Evolutionary conservation across 2,113 vertebrate species (phyloP).

Genomic region (Bubo scandiacus): DNA sequence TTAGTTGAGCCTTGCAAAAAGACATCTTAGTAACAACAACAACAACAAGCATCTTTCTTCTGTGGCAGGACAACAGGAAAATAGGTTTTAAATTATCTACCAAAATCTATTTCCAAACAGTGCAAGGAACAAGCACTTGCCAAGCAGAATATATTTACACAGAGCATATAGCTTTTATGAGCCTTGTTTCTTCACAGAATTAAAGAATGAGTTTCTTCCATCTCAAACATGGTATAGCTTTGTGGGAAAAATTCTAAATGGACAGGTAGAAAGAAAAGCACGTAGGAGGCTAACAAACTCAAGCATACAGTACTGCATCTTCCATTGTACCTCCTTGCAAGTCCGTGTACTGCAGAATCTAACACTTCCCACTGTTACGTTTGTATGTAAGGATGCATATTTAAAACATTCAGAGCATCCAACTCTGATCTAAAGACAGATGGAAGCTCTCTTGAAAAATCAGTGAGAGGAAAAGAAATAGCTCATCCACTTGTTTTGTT

Average conservation of each 20-base stretch:
- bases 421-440: background rate
- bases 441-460: slow-evolving; percentile 5
- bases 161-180: background rate
- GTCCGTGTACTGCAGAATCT: background rate
- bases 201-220: background rate
- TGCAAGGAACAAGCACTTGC: background rate
- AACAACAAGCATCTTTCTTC: background rate
- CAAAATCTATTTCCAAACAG: background rate
- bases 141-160: background rate
- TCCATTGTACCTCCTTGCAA: background rate
- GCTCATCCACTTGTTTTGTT: background rate
- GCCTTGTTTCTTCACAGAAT: background rate
- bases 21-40: background rate
- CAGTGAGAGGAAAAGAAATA: background rate
- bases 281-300: background rate
- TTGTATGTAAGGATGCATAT: background rate
- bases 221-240: background rate
- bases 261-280: background rate
- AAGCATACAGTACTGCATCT: background rate
- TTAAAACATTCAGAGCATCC: background rate
- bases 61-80: background rate
- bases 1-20: background rate
- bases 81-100: background rate
- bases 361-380: background rate
- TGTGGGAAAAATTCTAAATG: background rate